Conservation (phyloP, 2,797 vertebrate genomes). For the Gadopsis bispinosus region DNA sequence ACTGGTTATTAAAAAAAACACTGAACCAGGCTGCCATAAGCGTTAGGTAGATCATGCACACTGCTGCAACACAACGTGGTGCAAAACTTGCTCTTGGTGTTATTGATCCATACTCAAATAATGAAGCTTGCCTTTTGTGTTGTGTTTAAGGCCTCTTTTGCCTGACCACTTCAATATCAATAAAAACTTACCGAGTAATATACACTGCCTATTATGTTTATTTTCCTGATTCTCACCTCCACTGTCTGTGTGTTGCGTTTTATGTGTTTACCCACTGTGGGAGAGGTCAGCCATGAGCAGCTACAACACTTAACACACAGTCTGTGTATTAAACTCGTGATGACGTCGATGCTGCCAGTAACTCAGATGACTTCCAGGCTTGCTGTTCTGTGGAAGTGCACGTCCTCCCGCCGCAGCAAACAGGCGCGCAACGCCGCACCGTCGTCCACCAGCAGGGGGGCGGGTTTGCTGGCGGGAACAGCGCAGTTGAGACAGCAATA, state of each 20-base stretch:
- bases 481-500: constrained; percentile 72
- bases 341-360: constrained; percentile 88
- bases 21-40: neutral
- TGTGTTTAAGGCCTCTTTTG: constrained; percentile 46
- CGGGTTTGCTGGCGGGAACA: constrained; percentile 38
- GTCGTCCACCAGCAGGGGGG: constrained; percentile 44
- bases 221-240: neutral
- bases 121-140: constrained; percentile 51
- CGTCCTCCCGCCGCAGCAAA: constrained; percentile 63
- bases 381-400: constrained; percentile 66
- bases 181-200: constrained; percentile 66
- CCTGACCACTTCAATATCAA: constrained; percentile 58
- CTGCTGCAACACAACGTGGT: constrained; percentile 26
- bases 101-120: constrained; percentile 46
- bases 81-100: constrained; percentile 20
- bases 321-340: constrained; percentile 74
- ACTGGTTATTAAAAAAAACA: constrained; percentile 15
- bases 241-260: neutral
- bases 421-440: rapidly evolving
- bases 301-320: neutral
- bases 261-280: neutral
- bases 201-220: constrained; percentile 13
- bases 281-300: constrained; percentile 39
- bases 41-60: neutral
- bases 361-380: constrained; percentile 89